Evolutionary conservation across 2,113 vertebrate species (phyloP).

Genomic region (Pyrgilauda ruficollis): DNA sequence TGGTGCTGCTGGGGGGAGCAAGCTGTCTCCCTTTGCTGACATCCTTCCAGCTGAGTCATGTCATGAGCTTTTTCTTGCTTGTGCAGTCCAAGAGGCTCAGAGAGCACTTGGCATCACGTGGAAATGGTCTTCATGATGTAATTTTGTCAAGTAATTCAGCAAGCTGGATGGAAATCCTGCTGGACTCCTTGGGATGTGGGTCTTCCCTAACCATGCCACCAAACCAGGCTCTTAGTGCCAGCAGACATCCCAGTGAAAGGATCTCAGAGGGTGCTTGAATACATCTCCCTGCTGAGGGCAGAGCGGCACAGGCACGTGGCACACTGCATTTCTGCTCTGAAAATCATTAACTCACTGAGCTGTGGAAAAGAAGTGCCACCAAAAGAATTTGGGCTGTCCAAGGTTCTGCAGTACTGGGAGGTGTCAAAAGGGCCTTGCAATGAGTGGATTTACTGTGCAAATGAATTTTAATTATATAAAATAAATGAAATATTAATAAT

Average conservation of each 20-base stretch:
- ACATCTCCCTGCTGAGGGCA: not conserved
- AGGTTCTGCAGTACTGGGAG: not conserved
- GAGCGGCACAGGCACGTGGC: not conserved
- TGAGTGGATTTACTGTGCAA: not conserved
- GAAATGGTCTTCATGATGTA: not conserved
- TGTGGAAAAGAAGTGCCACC: not conserved
- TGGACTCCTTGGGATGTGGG: not conserved
- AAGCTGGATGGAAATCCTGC: not conserved
- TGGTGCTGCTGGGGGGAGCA: not conserved
- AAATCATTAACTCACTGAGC: not conserved
- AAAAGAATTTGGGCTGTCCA: not conserved
- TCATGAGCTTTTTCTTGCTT: not conserved
- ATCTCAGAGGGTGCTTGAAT: not conserved
- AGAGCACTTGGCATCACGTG: not conserved
- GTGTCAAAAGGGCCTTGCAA: not conserved
- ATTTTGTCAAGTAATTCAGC: not conserved
- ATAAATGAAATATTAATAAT: not conserved
- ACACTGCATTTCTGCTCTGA: not conserved
- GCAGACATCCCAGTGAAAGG: not conserved
- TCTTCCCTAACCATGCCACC: not conserved
- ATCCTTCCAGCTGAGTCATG: not conserved
- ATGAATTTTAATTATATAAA: not conserved
- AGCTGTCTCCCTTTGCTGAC: not conserved
- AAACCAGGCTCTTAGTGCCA: not conserved
- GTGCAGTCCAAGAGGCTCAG: not conserved